Evolutionary conservation across 2,113 vertebrate species (phyloP), one percentile per base, ranked within the genome.

Genomic region (Neopipo cinnamomea): DNA sequence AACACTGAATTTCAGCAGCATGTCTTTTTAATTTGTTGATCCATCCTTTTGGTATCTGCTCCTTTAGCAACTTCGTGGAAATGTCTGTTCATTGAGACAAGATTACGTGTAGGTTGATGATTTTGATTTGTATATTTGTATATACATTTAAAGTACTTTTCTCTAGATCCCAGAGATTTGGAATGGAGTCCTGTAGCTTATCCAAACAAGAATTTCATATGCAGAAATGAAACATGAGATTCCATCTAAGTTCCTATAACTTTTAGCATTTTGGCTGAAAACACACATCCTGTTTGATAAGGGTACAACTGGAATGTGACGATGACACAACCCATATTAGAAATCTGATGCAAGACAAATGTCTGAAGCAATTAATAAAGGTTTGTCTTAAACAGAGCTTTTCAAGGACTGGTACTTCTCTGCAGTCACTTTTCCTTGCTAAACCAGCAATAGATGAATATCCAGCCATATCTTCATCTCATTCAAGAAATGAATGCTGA

Each of bases 51-150:
- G 74, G 35, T 93, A 62, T 16, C 53, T 85, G 6, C 37, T 79
- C 53, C 63, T 93, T 83, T n/a, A 94, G 53, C 42, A 70, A 31
- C 11, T 7, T 31, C 3, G 1, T 35, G 77, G 81, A 75, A 59
- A 85, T 11, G 41, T 82, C 70, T 89, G 17, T 42, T 58, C 27
- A 17, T 76, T 44, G 47, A 66, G 53, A 68, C 46, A 85, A 62
- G 85, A 65, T 58, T 88, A 88, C 17, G 12, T 33, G 15, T 56
- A 44, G 50, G 63, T 72, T 95, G 71, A 81, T 86, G 88, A 91
- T 94, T 93, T 83, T 85, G 63, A 88, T 80, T 94, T 94, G 68
- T 93, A 8, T 88, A 90, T 95, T 89, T 76, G 63, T 94, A 25
- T 88, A 74, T 90, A 84, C 31, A 27, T 63, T 95, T 80, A 49